Evolutionary conservation across 2,888 invertebrate species (phyloP).

Genomic region (Mesorhabditis spiculigera): DNA sequence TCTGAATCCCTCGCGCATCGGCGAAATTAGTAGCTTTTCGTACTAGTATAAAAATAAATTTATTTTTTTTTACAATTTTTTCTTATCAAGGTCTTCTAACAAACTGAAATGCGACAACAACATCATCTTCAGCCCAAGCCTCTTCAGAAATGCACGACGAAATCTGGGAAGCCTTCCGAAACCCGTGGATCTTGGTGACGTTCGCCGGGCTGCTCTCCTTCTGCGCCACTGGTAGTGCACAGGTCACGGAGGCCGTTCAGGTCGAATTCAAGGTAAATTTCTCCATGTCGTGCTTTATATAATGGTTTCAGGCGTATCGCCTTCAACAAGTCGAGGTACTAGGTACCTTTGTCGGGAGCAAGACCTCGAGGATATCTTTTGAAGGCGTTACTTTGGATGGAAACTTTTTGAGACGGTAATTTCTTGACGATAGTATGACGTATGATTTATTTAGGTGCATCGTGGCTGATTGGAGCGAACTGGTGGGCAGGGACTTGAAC

Average conservation of each 20-base stretch:
- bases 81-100: neutral
- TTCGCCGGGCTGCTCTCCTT: conserved; percentile 36
- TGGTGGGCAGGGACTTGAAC: conserved; percentile 38
- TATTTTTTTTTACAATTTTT: neutral
- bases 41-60: neutral
- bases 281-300: conserved; percentile 8
- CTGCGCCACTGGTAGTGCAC: conserved; percentile 18
- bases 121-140: conserved; percentile 6
- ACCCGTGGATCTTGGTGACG: conserved; percentile 34
- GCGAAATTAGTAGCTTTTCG: no score
- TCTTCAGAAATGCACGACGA: conserved; percentile 36
- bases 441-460: conserved; percentile 30
- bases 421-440: neutral
- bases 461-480: conserved; percentile 50
- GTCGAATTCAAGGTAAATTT: conserved; percentile 6
- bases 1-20: no score
- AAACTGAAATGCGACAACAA: neutral
- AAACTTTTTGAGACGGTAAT: conserved; percentile 34
- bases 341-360: conserved; percentile 47
- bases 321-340: conserved; percentile 53
- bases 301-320: conserved; percentile 47
- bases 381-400: conserved; percentile 52
- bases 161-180: conserved; percentile 39
- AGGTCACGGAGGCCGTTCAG: neutral
- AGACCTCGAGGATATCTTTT: conserved; percentile 41